Base-by-base conservation (phyloP, 2,113 vertebrate genomes). In the Uropsilus gracilis region DNA sequence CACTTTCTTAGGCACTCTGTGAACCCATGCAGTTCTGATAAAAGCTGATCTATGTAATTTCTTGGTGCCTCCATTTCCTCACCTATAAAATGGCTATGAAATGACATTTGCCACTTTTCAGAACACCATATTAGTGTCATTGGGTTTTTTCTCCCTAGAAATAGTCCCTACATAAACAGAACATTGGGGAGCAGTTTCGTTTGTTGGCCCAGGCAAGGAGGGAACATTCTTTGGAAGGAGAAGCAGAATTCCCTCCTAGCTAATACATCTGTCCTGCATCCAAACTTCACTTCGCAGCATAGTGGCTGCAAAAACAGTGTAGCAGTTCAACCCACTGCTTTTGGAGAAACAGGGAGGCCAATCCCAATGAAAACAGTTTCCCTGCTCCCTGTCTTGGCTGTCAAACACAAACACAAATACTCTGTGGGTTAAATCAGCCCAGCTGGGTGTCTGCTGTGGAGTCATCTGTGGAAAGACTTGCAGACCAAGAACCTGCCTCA, bases 301-400 rank as follows among this genome's bases (percentile, higher is more conserved):
- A n/a, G 86, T 18, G 57, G 66, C 42, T 88, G 68, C 76, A 88
- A 42, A 95, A 91, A 95, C 73, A 76, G 93, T 12, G 6, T 32
- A 94, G 89, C 94, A 30, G 28, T 55, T 90, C 94, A 76, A 88
- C 81, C 83, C 39, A 42, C 64, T 75, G 91, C 89, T 80, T 92
- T 61, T 73, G 85, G 91, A 96, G 87, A 76, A 85, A 95, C 50
- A 64, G 73, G n/a, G 93, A 90, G 90, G 72, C 85, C 68, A 75
- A 93, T 96, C 93, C 93, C 84, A 73, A 30, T 69, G 93, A 89
- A 95, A 96, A 97, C 80, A 86, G 75, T 73, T 32, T 89, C 81
- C 63, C 4, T 13, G 92, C 90, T 94, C 95, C 95, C 92, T 85
- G 95, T 96, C 97, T 97, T 97, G 96, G 90, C 92, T 78, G 86